Evolutionary conservation across 1,140 invertebrate genomes (phyloP).

Genomic region (Dysdera silvatica): DNA sequence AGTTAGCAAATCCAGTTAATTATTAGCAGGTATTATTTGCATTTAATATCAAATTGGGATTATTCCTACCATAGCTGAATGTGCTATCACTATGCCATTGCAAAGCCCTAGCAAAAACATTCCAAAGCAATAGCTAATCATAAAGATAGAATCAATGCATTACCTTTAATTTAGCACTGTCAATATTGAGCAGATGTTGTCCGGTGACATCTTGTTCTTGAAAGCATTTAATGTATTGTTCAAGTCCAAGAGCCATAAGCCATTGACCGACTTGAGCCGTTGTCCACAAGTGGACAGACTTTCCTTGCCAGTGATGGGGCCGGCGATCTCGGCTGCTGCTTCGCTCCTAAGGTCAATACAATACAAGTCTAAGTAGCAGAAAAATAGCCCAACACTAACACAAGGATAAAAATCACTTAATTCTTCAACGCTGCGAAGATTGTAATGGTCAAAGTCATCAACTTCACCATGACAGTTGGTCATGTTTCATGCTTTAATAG

Average conservation of each 20-base stretch:
- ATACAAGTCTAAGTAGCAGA: not conserved
- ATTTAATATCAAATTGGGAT: no score
- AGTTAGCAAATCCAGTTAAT: no score
- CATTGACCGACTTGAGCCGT: conserved; percentile 84
- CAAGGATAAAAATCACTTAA: not conserved
- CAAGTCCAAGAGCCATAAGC: conserved; percentile 69
- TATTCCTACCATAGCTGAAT: no score
- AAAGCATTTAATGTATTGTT: conserved; percentile 74
- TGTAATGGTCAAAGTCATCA: not conserved
- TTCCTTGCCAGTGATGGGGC: conserved; percentile 52
- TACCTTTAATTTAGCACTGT: conserved; percentile 76
- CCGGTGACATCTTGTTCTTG: conserved; percentile 76
- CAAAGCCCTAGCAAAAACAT: no score
- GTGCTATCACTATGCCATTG: no score
- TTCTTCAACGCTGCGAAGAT: not conserved
- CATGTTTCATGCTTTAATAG: not conserved
- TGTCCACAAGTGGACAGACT: conserved; percentile 70
- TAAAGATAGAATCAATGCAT: not conserved
- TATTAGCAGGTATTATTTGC: no score
- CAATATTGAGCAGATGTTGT: conserved; percentile 65
- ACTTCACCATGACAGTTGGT: not conserved
- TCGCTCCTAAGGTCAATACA: conserved; percentile 4
- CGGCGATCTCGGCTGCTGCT: conserved; percentile 25
- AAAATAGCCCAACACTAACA: not conserved
- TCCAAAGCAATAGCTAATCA: not conserved